Base-by-base conservation (phyloP, 2,113 vertebrate species). In the Pipra filicauda region DNA sequence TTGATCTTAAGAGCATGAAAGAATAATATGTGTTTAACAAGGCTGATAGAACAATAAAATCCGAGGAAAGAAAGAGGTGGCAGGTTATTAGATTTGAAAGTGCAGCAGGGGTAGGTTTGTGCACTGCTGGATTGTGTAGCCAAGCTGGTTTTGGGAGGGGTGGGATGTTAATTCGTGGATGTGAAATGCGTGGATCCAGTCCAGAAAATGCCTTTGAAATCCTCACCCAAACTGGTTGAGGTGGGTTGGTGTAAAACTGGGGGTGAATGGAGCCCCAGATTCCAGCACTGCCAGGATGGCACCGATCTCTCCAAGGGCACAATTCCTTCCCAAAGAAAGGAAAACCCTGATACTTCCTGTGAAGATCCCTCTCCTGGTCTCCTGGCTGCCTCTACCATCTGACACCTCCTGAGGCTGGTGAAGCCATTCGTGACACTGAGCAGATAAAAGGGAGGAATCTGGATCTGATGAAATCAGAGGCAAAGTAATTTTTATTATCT, bases 401-500 rank as follows among this genome's bases (percentile, higher is more conserved):
- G 92, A 74, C 94, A 86, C 61, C 73, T 95, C 80, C 37, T 64
- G 15, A 57, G 4, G 8, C 72, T 55, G 67, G 7, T 91, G 94
- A 55, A 92, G 95, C 58, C 88, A 78, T 73, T 64, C 83, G 8
- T 2, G 51, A 79, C 51, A 2, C 92, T 28, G 51, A 28, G 61
- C 70, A 72, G 94, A 89, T 91, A 92, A 92, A 89, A 71, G 67
- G 66, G 85, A 88, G 57, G n/a, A 48, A 58, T 48, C 80, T 57
- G 93, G 73, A 84, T 67, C 93, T 89, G 84, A 95, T 92, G 83
- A 87, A 96, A 96, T 89, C 95, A 92, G 65, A 93, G 57, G 94
- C 83, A 91, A 93, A 97, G 94, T 92, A 74, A 95, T 96, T 93
- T 95, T 93, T 92, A 89, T 96, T 96, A 87, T 84, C 94, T 91